phyloP scores from a whole-genome alignment of 2,113 vertebrate species.

The Gymnogyps californianus region DNA sequence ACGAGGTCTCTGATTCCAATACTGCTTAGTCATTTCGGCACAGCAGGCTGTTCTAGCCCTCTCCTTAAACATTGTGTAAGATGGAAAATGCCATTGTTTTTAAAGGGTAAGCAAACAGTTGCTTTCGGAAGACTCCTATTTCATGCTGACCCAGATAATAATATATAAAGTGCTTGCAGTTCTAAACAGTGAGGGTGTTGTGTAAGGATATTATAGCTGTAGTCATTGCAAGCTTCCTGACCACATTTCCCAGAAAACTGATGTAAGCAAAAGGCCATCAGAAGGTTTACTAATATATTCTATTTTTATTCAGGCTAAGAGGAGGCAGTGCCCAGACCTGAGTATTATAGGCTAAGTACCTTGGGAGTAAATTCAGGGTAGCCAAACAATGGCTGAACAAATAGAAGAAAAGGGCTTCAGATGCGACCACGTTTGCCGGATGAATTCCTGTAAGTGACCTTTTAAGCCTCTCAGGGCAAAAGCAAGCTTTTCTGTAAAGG shows the following conservation, averaged over 20 bases:
- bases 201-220: not conserved
- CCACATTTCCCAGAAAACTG: not conserved
- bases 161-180: accelerated
- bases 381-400: not conserved
- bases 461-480: not conserved
- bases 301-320: not conserved
- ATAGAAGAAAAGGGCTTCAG: not conserved
- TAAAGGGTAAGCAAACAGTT: not conserved
- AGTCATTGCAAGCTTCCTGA: not conserved
- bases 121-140: not conserved
- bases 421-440: no score
- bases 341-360: accelerated
- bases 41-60: not conserved
- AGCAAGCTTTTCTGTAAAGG: not conserved
- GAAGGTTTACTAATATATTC: not conserved
- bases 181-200: not conserved
- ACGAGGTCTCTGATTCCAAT: accelerated
- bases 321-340: not conserved
- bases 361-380: not conserved
- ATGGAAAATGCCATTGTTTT: not conserved
- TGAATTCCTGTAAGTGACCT: not conserved
- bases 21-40: not conserved
- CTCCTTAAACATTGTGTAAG: not conserved
- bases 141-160: not conserved
- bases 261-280: not conserved